Percentiles rank a stretch among this genome's conserved stretches.
phyloP scores from a whole-genome alignment of 2,888 invertebrate genomes.

The Tethea ocularis region DNA sequence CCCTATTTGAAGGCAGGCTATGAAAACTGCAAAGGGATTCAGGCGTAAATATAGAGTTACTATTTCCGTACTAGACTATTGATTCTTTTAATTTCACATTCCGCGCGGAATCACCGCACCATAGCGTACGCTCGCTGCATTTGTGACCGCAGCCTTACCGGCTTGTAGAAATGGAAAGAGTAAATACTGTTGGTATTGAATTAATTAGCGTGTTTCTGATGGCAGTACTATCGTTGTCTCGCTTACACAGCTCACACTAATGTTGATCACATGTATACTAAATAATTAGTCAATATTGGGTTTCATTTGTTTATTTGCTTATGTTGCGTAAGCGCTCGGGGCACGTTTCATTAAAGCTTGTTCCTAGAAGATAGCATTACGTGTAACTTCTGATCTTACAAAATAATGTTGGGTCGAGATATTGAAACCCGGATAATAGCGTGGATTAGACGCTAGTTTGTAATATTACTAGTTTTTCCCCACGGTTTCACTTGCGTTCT shows the following conservation, averaged over 20 bases:
- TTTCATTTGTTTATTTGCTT: background rate
- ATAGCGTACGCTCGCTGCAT: background rate
- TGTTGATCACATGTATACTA: background rate
- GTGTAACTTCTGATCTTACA: too few species aligned
- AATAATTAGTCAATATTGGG: background rate
- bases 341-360: background rate
- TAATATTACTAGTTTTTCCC: too few species aligned
- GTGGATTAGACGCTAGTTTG: too few species aligned
- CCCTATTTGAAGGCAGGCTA: too few species aligned
- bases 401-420: too few species aligned
- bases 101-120: background rate
- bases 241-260: background rate
- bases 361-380: background rate
- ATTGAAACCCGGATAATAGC: too few species aligned
- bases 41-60: too few species aligned
- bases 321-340: background rate
- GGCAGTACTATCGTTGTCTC: background rate
- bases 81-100: too few species aligned
- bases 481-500: too few species aligned
- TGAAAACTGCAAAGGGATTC: background rate
- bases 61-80: too few species aligned
- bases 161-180: background rate
- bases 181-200: conserved; percentile 3
- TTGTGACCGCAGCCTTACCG: background rate
- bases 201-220: background rate